Evolutionary conservation across 37 sponge, comb jelly and placozoan species (phyloP), one percentile per base, ranked within the genome.

Genomic region (Halichondria panicea): DNA sequence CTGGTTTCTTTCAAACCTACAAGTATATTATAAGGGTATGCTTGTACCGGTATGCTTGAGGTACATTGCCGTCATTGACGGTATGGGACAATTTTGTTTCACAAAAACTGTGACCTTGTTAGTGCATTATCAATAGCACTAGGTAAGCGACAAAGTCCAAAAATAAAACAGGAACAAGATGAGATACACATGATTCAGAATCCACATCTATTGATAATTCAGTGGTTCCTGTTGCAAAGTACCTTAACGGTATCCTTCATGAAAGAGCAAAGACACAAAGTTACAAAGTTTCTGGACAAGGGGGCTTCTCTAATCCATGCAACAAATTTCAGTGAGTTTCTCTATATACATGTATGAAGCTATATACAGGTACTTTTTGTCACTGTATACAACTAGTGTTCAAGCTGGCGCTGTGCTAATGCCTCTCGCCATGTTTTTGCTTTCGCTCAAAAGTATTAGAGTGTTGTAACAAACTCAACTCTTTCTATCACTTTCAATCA

Each of bases 41-140:
- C 4, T 35, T 63, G 27, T 63, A 27, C 19, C 2, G 2, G 2
- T 2, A 63, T 2, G 34, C 37, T 63, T 28, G 35, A 5, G 35
- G 63, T 63, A 2, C 37, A 31, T 9, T 63, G 63, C 8, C 27
- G 31, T 19, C 63, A 63, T 35, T 33, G 32, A 2, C 35, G 63
- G 2, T 63, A 28, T 31, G 63, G 63, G 32, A 30, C 63, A 5
- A 19, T 63, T 2, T 2, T 63, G 4, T 63, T 34, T 8, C 35
- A 63, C 35, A 63, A 5, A 15, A 15, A 33, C 37, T 63, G 63
- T 31, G 63, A 63, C 63, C 35, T 63, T 30, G 63, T 63, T 2
- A 34, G 32, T 31, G 63, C 63, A 28, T 8, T 63, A 19, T 63
- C 63, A 63, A 31, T 35, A 9, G 63, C 63, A 28, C 35, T 63